A percentile compares a stretch with the other conserved stretches of the same genome.
phyloP scores from a whole-genome alignment of 2,888 invertebrate genomes.

The Rhagium mordax region DNA sequence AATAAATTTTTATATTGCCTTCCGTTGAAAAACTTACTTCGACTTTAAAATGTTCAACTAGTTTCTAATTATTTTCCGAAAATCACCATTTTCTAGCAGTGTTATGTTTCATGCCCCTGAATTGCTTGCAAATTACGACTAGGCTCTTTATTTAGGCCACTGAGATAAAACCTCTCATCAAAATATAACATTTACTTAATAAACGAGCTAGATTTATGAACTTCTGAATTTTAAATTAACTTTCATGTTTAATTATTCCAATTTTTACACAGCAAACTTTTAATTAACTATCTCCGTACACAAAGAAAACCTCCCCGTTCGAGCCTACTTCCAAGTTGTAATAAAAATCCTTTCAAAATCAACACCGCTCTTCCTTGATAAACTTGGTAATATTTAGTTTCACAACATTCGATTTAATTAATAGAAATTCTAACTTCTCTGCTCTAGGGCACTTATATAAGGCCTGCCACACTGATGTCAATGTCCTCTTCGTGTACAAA shows the following conservation, averaged over 20 bases:
- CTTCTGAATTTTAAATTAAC: not conserved
- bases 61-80: too few relatives aligned
- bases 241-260: not conserved
- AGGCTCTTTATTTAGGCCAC: too few relatives aligned
- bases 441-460: not conserved
- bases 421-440: not conserved
- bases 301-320: not conserved
- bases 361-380: not conserved
- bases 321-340: not conserved
- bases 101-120: too few relatives aligned
- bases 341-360: not conserved
- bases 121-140: too few relatives aligned
- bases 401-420: not conserved
- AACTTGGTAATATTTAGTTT: not conserved
- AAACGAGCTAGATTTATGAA: not conserved
- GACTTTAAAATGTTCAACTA: too few relatives aligned
- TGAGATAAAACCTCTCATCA: not conserved
- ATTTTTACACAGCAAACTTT: slow-evolving; percentile 1
- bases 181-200: not conserved
- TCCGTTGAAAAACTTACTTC: too few relatives aligned
- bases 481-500: too few relatives aligned
- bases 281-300: not conserved
- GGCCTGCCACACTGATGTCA: too few relatives aligned
- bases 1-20: too few relatives aligned
- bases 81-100: too few relatives aligned